Conservation (phyloP, 2,888 invertebrate genomes). For the Parnassius smintheus region DNA sequence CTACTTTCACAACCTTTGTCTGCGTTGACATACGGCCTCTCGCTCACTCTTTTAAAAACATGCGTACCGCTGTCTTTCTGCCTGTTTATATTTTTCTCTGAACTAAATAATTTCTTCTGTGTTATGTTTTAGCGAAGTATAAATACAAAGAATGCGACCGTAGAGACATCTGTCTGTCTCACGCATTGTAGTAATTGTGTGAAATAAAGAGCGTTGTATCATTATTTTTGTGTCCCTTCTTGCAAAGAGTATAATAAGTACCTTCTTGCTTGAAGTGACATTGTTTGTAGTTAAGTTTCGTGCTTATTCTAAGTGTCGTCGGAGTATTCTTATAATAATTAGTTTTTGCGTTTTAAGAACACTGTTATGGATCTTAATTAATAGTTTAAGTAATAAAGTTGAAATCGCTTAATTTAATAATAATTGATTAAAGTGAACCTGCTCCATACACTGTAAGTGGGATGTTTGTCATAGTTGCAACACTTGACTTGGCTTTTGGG, state of each 20-base stretch:
- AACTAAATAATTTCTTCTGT: conserved; percentile 44
- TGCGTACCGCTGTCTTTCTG: conserved; percentile 32
- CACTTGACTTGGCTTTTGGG: no score
- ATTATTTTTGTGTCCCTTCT: conserved; percentile 58
- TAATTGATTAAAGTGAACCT: no score
- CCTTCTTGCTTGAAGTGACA: conserved; percentile 38
- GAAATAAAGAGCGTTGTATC: conserved; percentile 73
- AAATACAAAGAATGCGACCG: conserved; percentile 42
- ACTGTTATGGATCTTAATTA: neutral
- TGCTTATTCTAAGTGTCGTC: conserved; percentile 24
- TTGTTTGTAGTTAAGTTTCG: conserved; percentile 36
- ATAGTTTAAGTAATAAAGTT: no score
- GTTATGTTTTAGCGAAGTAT: conserved; percentile 39
- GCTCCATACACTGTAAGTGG: no score
- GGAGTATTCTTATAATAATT: conserved; percentile 25
- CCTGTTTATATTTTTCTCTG: conserved; percentile 26
- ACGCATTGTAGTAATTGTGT: conserved; percentile 70
- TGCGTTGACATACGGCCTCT: conserved; percentile 46
- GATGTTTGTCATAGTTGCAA: no score
- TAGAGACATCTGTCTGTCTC: conserved; percentile 48
- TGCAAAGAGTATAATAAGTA: conserved; percentile 29
- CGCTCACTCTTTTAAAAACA: conserved; percentile 40
- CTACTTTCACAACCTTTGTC: conserved; percentile 61
- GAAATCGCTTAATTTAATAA: no score
- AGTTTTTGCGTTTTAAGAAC: conserved; percentile 18